phyloP scores from a whole-genome alignment of 2,797 vertebrate genomes.

The Poecilia gillii region DNA sequence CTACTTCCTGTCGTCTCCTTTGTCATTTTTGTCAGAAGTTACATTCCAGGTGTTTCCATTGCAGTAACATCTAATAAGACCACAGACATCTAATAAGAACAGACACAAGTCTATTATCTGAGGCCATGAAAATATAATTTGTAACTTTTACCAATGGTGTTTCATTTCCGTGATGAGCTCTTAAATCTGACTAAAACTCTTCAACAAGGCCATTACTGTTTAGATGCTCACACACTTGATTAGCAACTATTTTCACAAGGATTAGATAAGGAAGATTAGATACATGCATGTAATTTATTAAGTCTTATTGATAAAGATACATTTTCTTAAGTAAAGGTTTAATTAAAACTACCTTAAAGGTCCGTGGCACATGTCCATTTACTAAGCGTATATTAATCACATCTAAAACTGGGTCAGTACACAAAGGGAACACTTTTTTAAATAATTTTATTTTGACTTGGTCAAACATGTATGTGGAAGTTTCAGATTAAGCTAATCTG shows the following conservation, averaged over 20 bases:
- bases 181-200: neutral
- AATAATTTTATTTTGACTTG: neutral
- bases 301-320: too few species aligned
- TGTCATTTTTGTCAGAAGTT: too few species aligned
- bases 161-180: neutral
- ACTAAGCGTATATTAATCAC: too few species aligned
- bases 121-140: neutral
- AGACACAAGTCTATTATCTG: neutral
- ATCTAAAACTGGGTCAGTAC: too few species aligned
- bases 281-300: neutral
- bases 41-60: too few species aligned
- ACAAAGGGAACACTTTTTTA: neutral
- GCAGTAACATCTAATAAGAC: too few species aligned
- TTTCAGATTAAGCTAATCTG: neutral
- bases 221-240: neutral
- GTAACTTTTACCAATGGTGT: neutral
- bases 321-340: too few species aligned
- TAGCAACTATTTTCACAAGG: neutral
- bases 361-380: too few species aligned
- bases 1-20: too few species aligned
- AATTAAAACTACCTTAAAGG: too few species aligned
- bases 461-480: neutral
- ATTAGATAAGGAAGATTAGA: neutral
- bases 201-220: neutral
- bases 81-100: too few species aligned